Conservation (phyloP, 2,797 vertebrate genomes). For the Picus viridis region DNA sequence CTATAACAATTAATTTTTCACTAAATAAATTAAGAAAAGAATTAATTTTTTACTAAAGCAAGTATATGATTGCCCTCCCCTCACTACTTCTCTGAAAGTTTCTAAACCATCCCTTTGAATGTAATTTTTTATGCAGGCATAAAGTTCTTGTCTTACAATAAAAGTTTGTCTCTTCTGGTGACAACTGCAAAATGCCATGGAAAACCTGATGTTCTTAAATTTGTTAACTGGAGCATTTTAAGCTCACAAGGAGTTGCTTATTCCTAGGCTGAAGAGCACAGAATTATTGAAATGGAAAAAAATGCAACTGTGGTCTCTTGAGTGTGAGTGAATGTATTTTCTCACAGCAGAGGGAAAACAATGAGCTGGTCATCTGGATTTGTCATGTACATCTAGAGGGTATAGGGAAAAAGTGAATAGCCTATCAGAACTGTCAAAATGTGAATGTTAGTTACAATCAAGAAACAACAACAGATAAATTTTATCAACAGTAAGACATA, state of each 20-base stretch:
- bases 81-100: neutral
- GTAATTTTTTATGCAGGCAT: neutral
- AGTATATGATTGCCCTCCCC: neutral
- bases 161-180: neutral
- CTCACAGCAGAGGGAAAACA: neutral
- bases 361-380: neutral
- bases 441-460: neutral
- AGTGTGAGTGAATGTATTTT: neutral
- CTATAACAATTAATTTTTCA: neutral
- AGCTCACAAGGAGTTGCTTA: neutral
- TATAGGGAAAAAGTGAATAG: neutral
- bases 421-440: neutral
- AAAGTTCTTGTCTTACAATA: neutral
- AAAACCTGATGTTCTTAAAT: neutral
- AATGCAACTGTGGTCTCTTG: neutral
- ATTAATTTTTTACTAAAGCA: neutral
- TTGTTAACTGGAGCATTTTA: neutral
- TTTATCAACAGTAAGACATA: neutral
- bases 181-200: neutral
- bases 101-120: neutral
- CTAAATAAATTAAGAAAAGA: neutral
- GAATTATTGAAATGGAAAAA: slow-evolving; percentile 18
- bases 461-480: neutral
- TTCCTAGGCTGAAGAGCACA: neutral
- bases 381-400: neutral